A percentile compares a stretch with the other conserved stretches of the same genome.
Evolutionary conservation across 2,797 vertebrate species (phyloP).

Genomic region (Acanthopagrus latus): DNA sequence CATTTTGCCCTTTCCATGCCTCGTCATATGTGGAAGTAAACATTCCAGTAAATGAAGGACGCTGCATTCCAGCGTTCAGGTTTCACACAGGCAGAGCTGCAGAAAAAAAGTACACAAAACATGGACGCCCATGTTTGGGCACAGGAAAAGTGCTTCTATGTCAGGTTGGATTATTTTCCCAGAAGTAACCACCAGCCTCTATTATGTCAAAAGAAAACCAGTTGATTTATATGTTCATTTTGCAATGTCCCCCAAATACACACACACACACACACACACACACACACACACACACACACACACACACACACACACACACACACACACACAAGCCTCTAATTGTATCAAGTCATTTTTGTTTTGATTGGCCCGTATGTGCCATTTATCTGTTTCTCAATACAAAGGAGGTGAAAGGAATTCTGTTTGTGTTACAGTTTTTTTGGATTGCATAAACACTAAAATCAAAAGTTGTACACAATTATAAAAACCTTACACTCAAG

Average conservation of each 20-base stretch:
- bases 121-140: background rate
- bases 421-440: background rate
- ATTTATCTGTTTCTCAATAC: too few relatives aligned
- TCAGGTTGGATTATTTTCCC: background rate
- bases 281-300: too few relatives aligned
- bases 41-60: constrained; percentile 60
- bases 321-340: too few relatives aligned
- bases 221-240: background rate
- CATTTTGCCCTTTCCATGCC: constrained; percentile 72
- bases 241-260: too few relatives aligned
- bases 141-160: background rate
- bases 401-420: too few relatives aligned
- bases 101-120: constrained; percentile 31
- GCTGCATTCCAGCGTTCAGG: constrained; percentile 53
- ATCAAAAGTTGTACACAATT: too few relatives aligned
- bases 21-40: constrained; percentile 69
- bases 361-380: too few relatives aligned
- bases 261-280: too few relatives aligned
- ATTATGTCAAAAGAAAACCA: background rate
- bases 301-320: too few relatives aligned
- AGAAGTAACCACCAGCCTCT: background rate
- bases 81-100: constrained; percentile 49
- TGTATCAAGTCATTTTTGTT: too few relatives aligned
- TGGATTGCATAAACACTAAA: too few relatives aligned
- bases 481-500: too few relatives aligned